Evolutionary conservation across 2,888 invertebrate species (phyloP), one percentile per base, ranked within the genome.

Genomic region (Melipona beecheii): DNA sequence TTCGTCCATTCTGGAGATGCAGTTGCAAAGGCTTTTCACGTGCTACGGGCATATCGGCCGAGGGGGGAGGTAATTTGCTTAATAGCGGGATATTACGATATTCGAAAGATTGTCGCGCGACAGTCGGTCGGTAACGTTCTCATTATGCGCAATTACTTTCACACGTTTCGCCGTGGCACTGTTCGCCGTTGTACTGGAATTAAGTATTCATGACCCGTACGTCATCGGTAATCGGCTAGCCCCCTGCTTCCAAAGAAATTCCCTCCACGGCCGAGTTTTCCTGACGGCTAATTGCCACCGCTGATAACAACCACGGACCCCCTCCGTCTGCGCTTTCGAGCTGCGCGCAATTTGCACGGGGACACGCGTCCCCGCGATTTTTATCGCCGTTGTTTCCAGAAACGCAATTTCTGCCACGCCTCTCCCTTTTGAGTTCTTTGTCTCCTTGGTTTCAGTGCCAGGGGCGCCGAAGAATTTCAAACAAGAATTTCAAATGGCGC

Each of bases 171-270:
- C 70, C 27, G 15, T 31, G 43, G 65, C n/a, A n/a, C n/a, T n/a
- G n/a, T n/a, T n/a, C n/a, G n/a, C n/a, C n/a, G n/a, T n/a, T n/a
- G n/a, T n/a, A n/a, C n/a, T n/a, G 5, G 64, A 71, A 84, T 84
- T 78, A 84, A 84, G 70, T 84, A 83, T 84, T 84, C 84, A 84
- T 74, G 77, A 72, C 83, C 70, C 83, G 78, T 83, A 83, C 78
- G 83, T 80, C 84, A 84, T 83, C 80, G 80, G 68, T 84, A 84
- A 83, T 84, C 78, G 75, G 77, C 36, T 31, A 31, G 52, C 36
- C 70, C 54, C 43, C 9, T 43, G 69, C 50, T 83, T 83, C 74
- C 83, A 68, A 83, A 83, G 84, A 78, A 78, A 82, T 82, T 77
- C 79, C 66, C 65, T 31, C 24, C 24, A 24, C 17, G 58, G 24